Percentiles rank a stretch among this genome's conserved stretches.
These are phyloP conservation scores for Entomobrya multifasciata DNA, from an alignment of 2,888 invertebrate species.

Conservation along the genomic window DNA sequence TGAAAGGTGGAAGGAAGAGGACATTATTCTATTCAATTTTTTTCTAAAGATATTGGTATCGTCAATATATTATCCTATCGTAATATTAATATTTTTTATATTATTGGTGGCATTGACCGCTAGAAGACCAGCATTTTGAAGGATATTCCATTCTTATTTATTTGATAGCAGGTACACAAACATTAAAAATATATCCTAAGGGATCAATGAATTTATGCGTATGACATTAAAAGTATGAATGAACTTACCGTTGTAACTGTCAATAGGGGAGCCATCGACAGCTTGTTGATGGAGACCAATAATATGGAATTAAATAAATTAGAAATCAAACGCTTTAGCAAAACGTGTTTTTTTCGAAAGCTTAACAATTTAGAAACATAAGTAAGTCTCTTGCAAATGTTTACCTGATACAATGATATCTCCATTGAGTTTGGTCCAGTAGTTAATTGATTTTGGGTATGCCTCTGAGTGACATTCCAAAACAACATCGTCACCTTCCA, in stretches of 20 bases:
- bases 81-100: background rate
- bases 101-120: conserved; percentile 45
- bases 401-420: conserved; percentile 88
- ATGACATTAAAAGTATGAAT: background rate
- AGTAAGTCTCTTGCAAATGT: too few relatives aligned
- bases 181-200: background rate
- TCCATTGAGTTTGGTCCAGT: conserved; percentile 89
- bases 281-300: conserved; percentile 28
- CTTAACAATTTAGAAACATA: too few relatives aligned
- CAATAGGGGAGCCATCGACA: conserved; percentile 73
- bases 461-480: conserved; percentile 92
- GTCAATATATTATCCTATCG: conserved; percentile 17
- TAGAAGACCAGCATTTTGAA: background rate
- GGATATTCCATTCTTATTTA: too few relatives aligned
- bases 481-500: conserved; percentile 87
- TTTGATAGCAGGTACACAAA: too few relatives aligned
- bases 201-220: background rate
- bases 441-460: conserved; percentile 92
- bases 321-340: too few relatives aligned
- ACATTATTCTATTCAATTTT: conserved; percentile 21
- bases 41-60: conserved; percentile 8
- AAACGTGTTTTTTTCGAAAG: too few relatives aligned
- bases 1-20: conserved; percentile 9
- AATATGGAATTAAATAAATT: background rate
- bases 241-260: conserved; percentile 72